Conservation (phyloP, 1,140 invertebrate genomes). For the Bombus balteatus region DNA sequence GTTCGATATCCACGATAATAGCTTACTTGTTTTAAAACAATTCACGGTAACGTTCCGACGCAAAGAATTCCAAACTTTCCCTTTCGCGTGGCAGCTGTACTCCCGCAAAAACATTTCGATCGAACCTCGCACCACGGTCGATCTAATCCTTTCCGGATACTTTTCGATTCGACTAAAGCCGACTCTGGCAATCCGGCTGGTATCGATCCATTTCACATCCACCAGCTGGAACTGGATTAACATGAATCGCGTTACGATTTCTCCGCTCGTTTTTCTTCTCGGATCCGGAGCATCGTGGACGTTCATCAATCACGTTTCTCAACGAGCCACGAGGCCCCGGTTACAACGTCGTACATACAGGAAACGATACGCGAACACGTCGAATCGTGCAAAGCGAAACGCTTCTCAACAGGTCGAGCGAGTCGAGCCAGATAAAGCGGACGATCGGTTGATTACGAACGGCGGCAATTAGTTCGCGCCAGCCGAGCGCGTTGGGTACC, state of each 20-base stretch:
- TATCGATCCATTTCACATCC: background rate
- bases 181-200: background rate
- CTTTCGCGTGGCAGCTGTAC: background rate
- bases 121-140: background rate
- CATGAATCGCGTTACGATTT: slow-evolving; percentile 3
- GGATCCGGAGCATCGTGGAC: background rate
- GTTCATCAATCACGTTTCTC: slow-evolving; percentile 36
- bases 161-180: background rate
- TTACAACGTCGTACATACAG: background rate
- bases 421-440: slow-evolving; percentile 12
- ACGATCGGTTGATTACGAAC: slow-evolving; percentile 14
- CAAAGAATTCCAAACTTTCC: background rate
- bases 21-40: background rate
- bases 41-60: background rate
- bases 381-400: slow-evolving; percentile 21
- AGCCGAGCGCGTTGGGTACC: background rate
- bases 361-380: slow-evolving; percentile 21
- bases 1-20: background rate
- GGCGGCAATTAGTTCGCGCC: slow-evolving; percentile 37
- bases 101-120: background rate
- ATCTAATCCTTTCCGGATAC: background rate
- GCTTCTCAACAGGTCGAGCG: slow-evolving; percentile 36
- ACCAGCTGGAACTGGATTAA: background rate
- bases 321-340: background rate
- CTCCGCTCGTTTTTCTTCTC: background rate